Percentiles rank a stretch among this genome's conserved stretches.
Evolutionary conservation across 2,797 vertebrate genomes (phyloP).

Genomic region (Falco peregrinus): DNA sequence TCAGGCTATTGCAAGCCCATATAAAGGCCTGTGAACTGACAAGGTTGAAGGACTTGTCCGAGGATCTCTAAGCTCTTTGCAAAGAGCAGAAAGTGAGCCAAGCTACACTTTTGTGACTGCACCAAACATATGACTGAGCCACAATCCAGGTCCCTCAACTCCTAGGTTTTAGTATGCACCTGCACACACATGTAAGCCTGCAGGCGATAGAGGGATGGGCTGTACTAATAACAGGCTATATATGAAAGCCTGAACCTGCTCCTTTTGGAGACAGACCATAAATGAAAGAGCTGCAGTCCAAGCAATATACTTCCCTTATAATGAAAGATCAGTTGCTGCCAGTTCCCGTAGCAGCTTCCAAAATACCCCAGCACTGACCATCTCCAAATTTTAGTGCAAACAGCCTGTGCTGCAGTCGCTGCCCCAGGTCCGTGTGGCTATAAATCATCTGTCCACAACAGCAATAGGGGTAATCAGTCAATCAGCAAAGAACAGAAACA

Average conservation of each 20-base stretch:
- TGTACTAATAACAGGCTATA: neutral
- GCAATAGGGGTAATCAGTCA: neutral
- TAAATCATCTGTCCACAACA: constrained; percentile 6
- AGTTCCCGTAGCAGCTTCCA: neutral
- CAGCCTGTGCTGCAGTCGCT: neutral
- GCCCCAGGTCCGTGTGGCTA: neutral
- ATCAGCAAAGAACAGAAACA: constrained; percentile 14
- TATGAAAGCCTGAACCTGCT: neutral
- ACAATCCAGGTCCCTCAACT: neutral
- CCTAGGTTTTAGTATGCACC: neutral
- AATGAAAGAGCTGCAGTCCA: neutral
- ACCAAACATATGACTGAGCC: neutral
- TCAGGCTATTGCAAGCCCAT: neutral
- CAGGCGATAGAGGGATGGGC: neutral
- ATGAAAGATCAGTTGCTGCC: neutral
- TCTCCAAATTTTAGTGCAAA: neutral
- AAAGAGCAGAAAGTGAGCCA: neutral
- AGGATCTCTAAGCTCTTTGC: neutral
- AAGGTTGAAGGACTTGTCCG: neutral
- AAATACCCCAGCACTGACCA: neutral
- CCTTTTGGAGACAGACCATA: neutral
- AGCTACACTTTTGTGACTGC: neutral
- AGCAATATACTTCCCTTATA: neutral
- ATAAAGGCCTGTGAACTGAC: neutral
- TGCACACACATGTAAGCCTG: neutral